phyloP scores from a whole-genome alignment of 2,888 invertebrate species.

The Caenorhabditis angaria region DNA sequence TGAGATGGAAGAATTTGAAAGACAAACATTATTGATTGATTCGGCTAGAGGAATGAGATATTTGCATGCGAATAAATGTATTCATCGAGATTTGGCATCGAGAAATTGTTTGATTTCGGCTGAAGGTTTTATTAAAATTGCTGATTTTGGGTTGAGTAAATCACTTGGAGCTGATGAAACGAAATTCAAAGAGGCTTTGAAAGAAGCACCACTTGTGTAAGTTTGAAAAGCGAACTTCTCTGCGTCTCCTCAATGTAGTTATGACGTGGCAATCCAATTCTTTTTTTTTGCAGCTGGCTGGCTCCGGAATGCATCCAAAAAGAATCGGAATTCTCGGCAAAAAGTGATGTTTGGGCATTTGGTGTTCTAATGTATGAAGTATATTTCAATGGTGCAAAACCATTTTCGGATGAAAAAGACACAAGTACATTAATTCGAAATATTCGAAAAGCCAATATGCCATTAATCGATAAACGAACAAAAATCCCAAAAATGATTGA shows the following conservation, averaged over 20 bases:
- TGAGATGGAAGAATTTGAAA: conserved; percentile 38
- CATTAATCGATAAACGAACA: conserved; percentile 40
- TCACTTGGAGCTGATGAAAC: conserved; percentile 25
- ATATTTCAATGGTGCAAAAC: conserved; percentile 39
- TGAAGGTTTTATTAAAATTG: conserved; percentile 67
- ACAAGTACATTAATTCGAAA: conserved; percentile 32
- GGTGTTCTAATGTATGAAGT: conserved; percentile 59
- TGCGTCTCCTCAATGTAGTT: no score
- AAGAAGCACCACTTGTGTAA: conserved; percentile 35
- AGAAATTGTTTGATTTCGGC: conserved; percentile 80
- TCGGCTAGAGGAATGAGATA: conserved; percentile 85
- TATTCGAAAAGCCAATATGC: conserved; percentile 53
- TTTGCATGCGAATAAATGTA: conserved; percentile 83
- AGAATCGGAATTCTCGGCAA: conserved; percentile 48
- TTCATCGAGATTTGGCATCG: conserved; percentile 86
- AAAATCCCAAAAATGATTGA: conserved; percentile 29
- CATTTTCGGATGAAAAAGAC: conserved; percentile 50
- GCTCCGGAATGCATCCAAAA: conserved; percentile 59
- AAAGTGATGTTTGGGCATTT: conserved; percentile 62
- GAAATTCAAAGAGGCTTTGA: conserved; percentile 34
- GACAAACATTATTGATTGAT: conserved; percentile 30
- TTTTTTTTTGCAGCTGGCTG: conserved; percentile 46
- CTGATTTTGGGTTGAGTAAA: conserved; percentile 69
- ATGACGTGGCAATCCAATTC: background rate
- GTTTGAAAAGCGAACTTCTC: background rate